Conservation (phyloP, 1,140 invertebrate genomes). For the Antheraea pernyi region DNA sequence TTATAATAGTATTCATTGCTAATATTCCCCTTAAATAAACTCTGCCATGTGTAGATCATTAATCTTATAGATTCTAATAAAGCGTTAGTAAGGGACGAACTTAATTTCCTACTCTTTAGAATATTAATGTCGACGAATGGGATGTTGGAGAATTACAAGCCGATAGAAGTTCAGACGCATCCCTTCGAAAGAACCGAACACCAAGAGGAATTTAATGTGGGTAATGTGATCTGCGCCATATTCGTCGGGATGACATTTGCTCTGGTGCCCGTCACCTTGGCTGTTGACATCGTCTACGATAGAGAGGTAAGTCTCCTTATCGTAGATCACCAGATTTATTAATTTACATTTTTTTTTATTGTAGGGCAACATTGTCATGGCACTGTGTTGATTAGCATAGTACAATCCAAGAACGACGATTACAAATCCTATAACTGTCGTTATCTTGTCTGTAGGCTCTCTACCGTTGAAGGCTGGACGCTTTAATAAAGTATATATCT, state of each 20-base stretch:
- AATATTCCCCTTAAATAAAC: too few species aligned
- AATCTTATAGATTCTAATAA: too few species aligned
- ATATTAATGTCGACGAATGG: constrained; percentile 57
- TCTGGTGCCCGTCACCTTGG: constrained; percentile 86
- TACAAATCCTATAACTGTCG: too few species aligned
- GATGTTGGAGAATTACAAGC: constrained; percentile 53
- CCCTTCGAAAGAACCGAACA: constrained; percentile 86
- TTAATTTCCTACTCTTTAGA: constrained; percentile 26
- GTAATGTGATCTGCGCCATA: constrained; percentile 85
- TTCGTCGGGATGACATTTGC: constrained; percentile 90
- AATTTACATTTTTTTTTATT: too few species aligned
- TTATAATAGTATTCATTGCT: too few species aligned
- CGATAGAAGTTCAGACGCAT: constrained; percentile 76
- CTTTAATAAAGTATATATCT: too few species aligned
- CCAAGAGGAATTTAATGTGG: constrained; percentile 85
- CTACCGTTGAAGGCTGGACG: too few species aligned
- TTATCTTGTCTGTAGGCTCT: too few species aligned
- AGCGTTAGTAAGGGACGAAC: background rate
- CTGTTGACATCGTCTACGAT: constrained; percentile 91
- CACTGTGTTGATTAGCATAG: too few species aligned
- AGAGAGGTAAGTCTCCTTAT: constrained; percentile 83
- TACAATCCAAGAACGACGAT: too few species aligned
- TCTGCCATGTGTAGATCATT: too few species aligned
- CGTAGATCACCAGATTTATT: background rate
- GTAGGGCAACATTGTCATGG: too few species aligned